A percentile compares a stretch with the other conserved stretches of the same genome.
Evolutionary conservation across 2,797 vertebrate species (phyloP).

Genomic region (Acanthornis magna): DNA sequence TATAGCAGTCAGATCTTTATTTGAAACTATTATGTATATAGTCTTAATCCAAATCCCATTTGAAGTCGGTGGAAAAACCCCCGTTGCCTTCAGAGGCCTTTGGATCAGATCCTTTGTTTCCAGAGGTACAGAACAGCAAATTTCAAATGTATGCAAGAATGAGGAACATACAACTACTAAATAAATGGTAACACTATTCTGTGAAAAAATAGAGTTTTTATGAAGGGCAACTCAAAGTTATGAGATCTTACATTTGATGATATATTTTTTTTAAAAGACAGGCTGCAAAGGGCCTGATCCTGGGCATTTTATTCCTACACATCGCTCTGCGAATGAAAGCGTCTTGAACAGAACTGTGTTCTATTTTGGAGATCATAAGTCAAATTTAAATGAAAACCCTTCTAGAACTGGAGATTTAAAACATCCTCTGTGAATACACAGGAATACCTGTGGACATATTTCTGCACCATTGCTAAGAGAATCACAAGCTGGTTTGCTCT

Average conservation of each 20-base stretch:
- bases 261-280: background rate
- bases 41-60: background rate
- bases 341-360: background rate
- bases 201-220: background rate
- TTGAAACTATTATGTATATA: background rate
- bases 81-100: background rate
- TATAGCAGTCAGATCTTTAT: background rate
- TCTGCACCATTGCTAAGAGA: background rate
- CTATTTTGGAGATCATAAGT: background rate
- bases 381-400: background rate
- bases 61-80: background rate
- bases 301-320: background rate
- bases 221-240: background rate
- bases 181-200: background rate
- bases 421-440: background rate
- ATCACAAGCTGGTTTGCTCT: background rate
- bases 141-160: background rate
- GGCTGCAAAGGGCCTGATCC: background rate
- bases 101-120: conserved; percentile 51
- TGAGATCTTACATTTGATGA: background rate
- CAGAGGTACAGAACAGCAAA: background rate
- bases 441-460: background rate
- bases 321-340: background rate
- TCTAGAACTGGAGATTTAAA: background rate
- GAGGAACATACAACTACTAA: background rate